Evolutionary conservation across 2,888 invertebrate species (phyloP).

Genomic region (Troides aeacus): DNA sequence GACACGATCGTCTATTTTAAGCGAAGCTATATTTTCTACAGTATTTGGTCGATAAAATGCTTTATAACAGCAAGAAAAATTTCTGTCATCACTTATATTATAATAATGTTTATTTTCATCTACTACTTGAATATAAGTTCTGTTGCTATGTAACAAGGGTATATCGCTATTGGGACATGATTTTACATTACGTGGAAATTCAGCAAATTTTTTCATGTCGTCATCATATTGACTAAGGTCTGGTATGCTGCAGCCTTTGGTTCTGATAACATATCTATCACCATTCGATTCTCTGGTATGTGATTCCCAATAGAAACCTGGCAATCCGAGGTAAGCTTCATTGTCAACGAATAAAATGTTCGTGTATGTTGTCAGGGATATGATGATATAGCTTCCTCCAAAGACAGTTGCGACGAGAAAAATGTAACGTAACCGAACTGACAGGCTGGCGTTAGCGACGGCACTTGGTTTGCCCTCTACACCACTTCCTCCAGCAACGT

Average conservation of each 20-base stretch:
- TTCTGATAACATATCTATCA: conserved; percentile 67
- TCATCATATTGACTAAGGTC: conserved; percentile 78
- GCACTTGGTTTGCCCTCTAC: conserved; percentile 31
- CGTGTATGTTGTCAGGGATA: conserved; percentile 36
- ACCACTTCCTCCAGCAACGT: conserved; percentile 28
- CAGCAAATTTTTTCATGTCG: conserved; percentile 67
- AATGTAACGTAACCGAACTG: conserved; percentile 38
- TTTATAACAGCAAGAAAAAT: conserved; percentile 79
- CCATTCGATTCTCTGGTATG: conserved; percentile 24
- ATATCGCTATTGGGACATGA: conserved; percentile 64
- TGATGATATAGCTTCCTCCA: conserved; percentile 41
- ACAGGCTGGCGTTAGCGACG: conserved; percentile 21
- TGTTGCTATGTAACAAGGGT: conserved; percentile 77
- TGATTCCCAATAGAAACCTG: conserved; percentile 8
- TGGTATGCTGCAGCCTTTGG: conserved; percentile 82
- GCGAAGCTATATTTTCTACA: conserved; percentile 51
- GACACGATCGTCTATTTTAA: conserved; percentile 56
- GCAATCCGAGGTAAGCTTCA: conserved; percentile 25
- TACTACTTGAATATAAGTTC: conserved; percentile 75
- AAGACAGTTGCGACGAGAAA: conserved; percentile 43
- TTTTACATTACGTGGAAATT: conserved; percentile 58
- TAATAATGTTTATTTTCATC: conserved; percentile 63
- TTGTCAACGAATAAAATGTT: conserved; percentile 30
- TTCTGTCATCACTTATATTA: conserved; percentile 57
- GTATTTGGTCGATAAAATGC: conserved; percentile 72